Conservation (phyloP, 2,888 invertebrate species). For the Andrena praecox region DNA sequence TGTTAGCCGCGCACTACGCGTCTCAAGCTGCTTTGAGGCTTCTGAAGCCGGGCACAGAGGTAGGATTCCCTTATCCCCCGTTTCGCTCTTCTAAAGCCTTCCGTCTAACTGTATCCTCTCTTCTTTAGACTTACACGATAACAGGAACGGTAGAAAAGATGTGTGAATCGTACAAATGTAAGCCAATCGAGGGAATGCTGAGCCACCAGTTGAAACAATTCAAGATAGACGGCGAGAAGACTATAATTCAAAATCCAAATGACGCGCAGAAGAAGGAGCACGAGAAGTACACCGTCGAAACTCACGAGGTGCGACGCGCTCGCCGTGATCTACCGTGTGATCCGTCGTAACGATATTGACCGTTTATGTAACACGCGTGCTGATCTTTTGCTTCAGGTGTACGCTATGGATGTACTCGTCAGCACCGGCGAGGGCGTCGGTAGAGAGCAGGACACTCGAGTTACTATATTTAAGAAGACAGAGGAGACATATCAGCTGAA, state of each 20-base stretch:
- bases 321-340: background rate
- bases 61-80: slow-evolving; percentile 80
- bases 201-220: slow-evolving; percentile 98
- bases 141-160: slow-evolving; percentile 97
- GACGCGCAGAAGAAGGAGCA: slow-evolving; percentile 98
- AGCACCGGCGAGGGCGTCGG: slow-evolving; percentile 98
- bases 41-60: slow-evolving; percentile 96
- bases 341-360: background rate
- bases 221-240: slow-evolving; percentile 99
- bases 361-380: background rate
- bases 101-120: slow-evolving; percentile 25
- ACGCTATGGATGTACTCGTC: slow-evolving; percentile 98
- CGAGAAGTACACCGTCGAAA: slow-evolving; percentile 97
- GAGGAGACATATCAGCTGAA: slow-evolving; percentile 98
- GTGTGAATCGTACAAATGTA: slow-evolving; percentile 96
- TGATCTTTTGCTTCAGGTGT: slow-evolving; percentile 86
- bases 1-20: slow-evolving; percentile 97
- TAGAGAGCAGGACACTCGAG: slow-evolving; percentile 96
- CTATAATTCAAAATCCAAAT: slow-evolving; percentile 98
- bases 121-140: slow-evolving; percentile 92
- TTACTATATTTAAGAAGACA: slow-evolving; percentile 99
- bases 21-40: slow-evolving; percentile 97
- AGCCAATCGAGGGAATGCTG: slow-evolving; percentile 98
- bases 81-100: background rate
- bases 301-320: slow-evolving; percentile 90